Evolutionary conservation across 2,888 invertebrate genomes (phyloP).

Genomic region (Syrista parreyssii): DNA sequence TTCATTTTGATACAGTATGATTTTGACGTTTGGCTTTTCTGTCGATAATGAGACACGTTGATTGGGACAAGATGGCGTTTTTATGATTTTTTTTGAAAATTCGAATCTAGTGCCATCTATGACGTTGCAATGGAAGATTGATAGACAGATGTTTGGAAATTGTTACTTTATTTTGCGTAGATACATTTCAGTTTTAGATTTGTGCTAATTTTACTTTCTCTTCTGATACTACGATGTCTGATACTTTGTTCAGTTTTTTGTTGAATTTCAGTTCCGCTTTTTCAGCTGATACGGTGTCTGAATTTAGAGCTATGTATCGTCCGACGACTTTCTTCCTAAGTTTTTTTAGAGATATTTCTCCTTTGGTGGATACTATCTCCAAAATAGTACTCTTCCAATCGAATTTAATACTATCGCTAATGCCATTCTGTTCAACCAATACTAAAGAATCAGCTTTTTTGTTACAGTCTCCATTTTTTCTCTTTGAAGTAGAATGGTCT

Average conservation of each 20-base stretch:
- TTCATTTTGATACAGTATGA: not conserved
- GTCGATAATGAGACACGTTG: not conserved
- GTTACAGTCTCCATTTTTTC: constrained; percentile 10
- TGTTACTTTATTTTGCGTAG: not conserved
- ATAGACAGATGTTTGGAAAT: not conserved
- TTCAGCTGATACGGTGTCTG: constrained; percentile 70
- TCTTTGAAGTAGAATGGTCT: constrained; percentile 23
- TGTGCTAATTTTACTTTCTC: constrained; percentile 68
- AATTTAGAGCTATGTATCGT: constrained; percentile 70
- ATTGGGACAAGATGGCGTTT: not conserved
- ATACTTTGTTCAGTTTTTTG: constrained; percentile 77
- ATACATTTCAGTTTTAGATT: not conserved
- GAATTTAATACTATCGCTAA: constrained; percentile 35
- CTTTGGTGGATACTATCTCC: constrained; percentile 60
- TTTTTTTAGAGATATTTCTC: constrained; percentile 78
- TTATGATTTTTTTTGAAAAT: not conserved
- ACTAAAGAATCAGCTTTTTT: not conserved
- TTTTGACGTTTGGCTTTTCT: not conserved
- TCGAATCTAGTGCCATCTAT: not conserved
- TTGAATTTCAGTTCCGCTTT: constrained; percentile 78
- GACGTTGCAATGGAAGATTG: not conserved
- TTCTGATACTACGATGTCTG: constrained; percentile 73
- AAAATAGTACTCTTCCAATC: constrained; percentile 52
- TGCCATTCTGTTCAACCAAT: not conserved
- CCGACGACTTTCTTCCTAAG: constrained; percentile 80